Evolutionary conservation across 1,140 invertebrate species (phyloP).

Genomic region (Achroia grisella): DNA sequence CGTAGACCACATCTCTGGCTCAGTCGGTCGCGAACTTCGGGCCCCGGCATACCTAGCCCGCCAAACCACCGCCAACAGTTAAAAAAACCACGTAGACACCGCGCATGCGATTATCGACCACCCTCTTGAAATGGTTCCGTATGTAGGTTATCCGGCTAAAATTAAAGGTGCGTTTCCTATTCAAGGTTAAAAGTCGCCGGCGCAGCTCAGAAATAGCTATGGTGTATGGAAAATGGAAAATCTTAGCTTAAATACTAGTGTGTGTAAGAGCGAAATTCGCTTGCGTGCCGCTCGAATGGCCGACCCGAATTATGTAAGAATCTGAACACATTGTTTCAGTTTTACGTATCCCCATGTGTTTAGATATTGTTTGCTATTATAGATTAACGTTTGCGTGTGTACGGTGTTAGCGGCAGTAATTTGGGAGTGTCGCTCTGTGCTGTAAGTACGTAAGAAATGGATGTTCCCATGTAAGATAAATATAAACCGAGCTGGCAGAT

Average conservation of each 20-base stretch:
- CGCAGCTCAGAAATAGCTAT: slow-evolving; percentile 60
- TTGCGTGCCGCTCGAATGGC: slow-evolving; percentile 40
- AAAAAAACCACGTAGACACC: slow-evolving; percentile 26
- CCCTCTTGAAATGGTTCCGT: slow-evolving; percentile 50
- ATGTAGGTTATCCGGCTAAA: slow-evolving; percentile 71
- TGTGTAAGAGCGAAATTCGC: slow-evolving; percentile 48
- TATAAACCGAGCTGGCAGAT: slow-evolving; percentile 42
- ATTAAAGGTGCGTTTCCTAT: slow-evolving; percentile 68
- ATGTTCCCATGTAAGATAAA: slow-evolving; percentile 42
- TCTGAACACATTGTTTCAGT: slow-evolving; percentile 28
- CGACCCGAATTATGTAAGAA: slow-evolving; percentile 63
- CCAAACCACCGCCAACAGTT: slow-evolving; percentile 17
- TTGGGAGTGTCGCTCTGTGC: background rate
- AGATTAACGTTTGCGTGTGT: slow-evolving; percentile 21
- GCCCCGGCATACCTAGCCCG: slow-evolving; percentile 34
- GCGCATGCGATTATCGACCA: slow-evolving; percentile 62
- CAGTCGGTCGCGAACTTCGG: slow-evolving; percentile 49
- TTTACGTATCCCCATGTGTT: slow-evolving; percentile 1
- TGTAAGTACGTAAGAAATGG: background rate
- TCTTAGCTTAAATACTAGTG: slow-evolving; percentile 28
- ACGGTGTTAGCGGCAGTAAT: slow-evolving; percentile 13
- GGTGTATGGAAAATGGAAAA: slow-evolving; percentile 57
- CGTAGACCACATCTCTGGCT: slow-evolving; percentile 19
- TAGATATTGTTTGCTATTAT: background rate
- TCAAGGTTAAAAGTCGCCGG: slow-evolving; percentile 63